Evolutionary conservation across 2,888 invertebrate genomes (phyloP).

Genomic region (Ormyrus labotus): DNA sequence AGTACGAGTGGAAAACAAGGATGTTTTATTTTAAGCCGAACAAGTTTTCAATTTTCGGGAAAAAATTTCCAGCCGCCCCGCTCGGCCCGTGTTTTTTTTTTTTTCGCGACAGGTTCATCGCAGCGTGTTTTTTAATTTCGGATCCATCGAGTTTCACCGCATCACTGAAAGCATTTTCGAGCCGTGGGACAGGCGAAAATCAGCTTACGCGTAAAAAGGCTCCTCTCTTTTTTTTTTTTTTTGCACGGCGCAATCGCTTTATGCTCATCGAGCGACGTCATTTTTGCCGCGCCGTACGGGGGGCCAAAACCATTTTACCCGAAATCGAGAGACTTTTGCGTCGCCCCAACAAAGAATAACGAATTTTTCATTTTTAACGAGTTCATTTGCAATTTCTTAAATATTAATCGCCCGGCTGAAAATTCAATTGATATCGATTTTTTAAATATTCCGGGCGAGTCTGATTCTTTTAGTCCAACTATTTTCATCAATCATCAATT

Average conservation of each 20-base stretch:
- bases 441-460: too few species aligned
- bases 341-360: slow-evolving; percentile 20
- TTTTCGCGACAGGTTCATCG: slow-evolving; percentile 22
- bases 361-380: slow-evolving; percentile 19
- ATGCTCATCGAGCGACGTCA: slow-evolving; percentile 41
- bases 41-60: slow-evolving; percentile 11
- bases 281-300: slow-evolving; percentile 13
- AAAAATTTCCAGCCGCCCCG: slow-evolving; percentile 20
- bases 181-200: slow-evolving; percentile 38
- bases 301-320: slow-evolving; percentile 27
- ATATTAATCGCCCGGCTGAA: neutral
- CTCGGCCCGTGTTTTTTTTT: neutral
- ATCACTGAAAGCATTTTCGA: slow-evolving; percentile 47
- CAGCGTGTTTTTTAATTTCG: slow-evolving; percentile 47
- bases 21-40: slow-evolving; percentile 15
- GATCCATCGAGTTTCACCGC: slow-evolving; percentile 49
- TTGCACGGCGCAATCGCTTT: slow-evolving; percentile 38
- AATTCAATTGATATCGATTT: neutral
- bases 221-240: slow-evolving; percentile 34
- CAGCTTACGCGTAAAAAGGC: slow-evolving; percentile 51
- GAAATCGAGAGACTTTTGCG: slow-evolving; percentile 36
- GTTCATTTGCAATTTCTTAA: slow-evolving; percentile 1
- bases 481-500: too few species aligned
- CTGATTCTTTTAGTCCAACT: too few species aligned
- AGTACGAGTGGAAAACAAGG: slow-evolving; percentile 6